Conservation (phyloP, 2,888 invertebrate species). For the Dyspetes luteomarginatus region DNA sequence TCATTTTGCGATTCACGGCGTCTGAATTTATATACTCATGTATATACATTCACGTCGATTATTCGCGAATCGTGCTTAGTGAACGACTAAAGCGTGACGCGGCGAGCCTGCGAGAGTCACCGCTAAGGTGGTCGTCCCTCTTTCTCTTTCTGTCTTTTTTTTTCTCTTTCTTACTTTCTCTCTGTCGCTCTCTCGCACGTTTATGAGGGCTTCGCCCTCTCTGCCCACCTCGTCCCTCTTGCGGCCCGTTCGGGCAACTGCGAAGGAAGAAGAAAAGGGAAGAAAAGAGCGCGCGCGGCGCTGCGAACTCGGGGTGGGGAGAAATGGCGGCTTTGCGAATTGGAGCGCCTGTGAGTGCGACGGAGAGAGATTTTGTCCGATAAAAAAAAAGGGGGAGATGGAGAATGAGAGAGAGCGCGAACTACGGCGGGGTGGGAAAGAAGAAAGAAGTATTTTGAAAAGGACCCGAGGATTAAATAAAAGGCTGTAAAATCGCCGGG, state of each 20-base stretch:
- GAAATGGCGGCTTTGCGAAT: conserved; percentile 1
- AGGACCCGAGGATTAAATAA: conserved; percentile 11
- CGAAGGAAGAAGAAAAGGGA: conserved; percentile 38
- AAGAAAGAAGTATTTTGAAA: conserved; percentile 8
- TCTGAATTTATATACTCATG: background rate
- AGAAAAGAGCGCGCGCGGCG: conserved; percentile 52
- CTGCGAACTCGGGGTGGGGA: conserved; percentile 29
- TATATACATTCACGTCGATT: conserved; percentile 46
- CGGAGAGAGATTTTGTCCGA: conserved; percentile 15
- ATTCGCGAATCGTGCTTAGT: conserved; percentile 56
- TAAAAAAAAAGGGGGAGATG: conserved; percentile 2
- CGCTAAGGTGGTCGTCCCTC: conserved; percentile 61
- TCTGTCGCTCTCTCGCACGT: background rate
- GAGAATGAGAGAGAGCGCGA: background rate
- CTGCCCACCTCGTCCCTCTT: background rate
- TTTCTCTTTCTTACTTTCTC: conserved; percentile 11
- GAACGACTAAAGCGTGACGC: conserved; percentile 63
- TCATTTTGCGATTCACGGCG: conserved; percentile 10
- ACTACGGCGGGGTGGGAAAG: conserved; percentile 12
- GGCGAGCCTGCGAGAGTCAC: conserved; percentile 61
- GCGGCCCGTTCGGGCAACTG: conserved; percentile 45
- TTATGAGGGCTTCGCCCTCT: conserved; percentile 1
- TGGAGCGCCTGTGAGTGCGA: conserved; percentile 33
- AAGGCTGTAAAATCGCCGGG: conserved; percentile 17
- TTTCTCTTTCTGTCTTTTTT: conserved; percentile 23